These are phyloP conservation scores for Ptiloglossa arizonensis DNA, from an alignment of 1,140 invertebrate species.

Conservation along the genomic window DNA sequence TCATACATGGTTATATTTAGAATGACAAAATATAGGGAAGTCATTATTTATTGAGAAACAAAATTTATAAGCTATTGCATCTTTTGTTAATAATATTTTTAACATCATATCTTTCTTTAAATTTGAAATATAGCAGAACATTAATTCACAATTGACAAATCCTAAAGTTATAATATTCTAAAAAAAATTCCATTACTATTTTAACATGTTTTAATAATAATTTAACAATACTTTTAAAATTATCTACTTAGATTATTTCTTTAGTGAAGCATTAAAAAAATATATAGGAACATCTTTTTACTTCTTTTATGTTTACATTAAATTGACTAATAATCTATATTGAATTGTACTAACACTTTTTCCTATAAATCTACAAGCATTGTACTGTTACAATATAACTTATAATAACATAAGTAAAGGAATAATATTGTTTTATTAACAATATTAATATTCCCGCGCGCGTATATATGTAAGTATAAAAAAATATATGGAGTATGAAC, in stretches of 20 bases:
- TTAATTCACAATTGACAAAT: slow-evolving; percentile 63
- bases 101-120: background rate
- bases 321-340: slow-evolving; percentile 14
- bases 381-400: background rate
- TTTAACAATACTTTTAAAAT: background rate
- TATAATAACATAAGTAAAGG: slow-evolving; percentile 6
- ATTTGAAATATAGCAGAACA: slow-evolving; percentile 55
- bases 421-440: slow-evolving; percentile 12
- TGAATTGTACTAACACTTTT: slow-evolving; percentile 55
- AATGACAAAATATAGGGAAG: background rate
- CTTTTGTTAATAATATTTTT: background rate
- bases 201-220: background rate
- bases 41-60: background rate
- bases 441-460: slow-evolving; percentile 66
- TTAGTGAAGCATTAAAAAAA: background rate
- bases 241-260: background rate
- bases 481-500: slow-evolving; percentile 72
- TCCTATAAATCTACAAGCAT: slow-evolving; percentile 67
- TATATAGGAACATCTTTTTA: slow-evolving; percentile 18
- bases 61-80: background rate
- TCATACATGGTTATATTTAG: background rate
- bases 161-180: slow-evolving; percentile 63
- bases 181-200: slow-evolving; percentile 26
- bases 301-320: slow-evolving; percentile 59
- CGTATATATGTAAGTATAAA: slow-evolving; percentile 67